phyloP scores from a whole-genome alignment of 2,113 vertebrate species.

The Penelope pileata region DNA sequence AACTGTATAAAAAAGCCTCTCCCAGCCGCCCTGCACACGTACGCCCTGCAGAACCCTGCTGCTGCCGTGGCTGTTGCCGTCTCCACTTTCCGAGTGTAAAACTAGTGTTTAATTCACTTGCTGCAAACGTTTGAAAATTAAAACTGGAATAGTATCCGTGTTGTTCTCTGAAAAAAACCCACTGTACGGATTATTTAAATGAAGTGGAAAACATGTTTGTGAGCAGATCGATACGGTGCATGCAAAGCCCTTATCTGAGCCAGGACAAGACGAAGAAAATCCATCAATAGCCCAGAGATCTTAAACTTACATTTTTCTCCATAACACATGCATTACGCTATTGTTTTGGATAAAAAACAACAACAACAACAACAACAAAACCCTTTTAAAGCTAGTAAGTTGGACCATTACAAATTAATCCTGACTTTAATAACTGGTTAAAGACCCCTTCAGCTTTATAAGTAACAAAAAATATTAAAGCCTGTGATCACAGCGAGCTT shows the following conservation, averaged over 20 bases:
- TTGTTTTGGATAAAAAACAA: constrained; percentile 70
- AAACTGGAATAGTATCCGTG: constrained; percentile 6
- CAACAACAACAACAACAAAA: constrained; percentile 78
- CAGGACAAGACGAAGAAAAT: constrained; percentile 60
- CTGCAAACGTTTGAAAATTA: constrained; percentile 28
- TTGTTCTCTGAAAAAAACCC: neutral
- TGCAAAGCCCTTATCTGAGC: constrained; percentile 63
- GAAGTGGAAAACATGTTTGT: constrained; percentile 48
- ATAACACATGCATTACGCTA: constrained; percentile 59
- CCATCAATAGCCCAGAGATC: constrained; percentile 57
- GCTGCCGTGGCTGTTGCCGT: neutral
- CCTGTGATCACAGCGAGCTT: constrained; percentile 91
- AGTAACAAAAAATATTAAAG: constrained; percentile 87
- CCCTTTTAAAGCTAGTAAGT: constrained; percentile 87
- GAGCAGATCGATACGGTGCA: constrained; percentile 44
- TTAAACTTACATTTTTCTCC: constrained; percentile 60
- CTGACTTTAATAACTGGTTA: constrained; percentile 98
- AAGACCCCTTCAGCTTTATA: constrained; percentile 91
- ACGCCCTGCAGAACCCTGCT: neutral
- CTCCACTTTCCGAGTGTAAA: constrained; percentile 1
- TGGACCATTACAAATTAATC: constrained; percentile 98
- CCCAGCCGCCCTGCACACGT: neutral
- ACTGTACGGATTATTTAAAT: constrained; percentile 64
- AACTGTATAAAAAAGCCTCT: constrained; percentile 1
- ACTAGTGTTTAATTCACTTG: neutral